Evolutionary conservation across 2,113 vertebrate genomes (phyloP), one percentile per base, ranked within the genome.

Genomic region (Pantherophis guttatus): DNA sequence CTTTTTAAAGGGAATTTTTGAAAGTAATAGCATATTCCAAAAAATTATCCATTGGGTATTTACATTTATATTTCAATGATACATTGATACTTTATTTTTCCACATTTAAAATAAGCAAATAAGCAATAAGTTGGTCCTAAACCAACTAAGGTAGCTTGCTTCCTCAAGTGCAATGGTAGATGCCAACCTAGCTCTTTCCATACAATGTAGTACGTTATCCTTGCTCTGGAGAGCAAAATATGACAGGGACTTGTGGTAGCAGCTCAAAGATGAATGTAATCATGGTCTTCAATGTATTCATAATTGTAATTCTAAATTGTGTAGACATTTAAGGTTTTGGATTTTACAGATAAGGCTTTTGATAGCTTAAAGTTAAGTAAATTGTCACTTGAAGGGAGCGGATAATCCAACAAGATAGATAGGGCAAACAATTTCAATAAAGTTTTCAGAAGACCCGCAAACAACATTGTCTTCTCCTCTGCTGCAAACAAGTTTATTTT

Each of bases 361-460:
- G 48, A 65, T 53, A 90, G 44, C 8, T 62, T 81, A 81, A 19
- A 44, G 3, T 21, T 81, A 81, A 81, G 10, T 88, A 8, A 85
- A 59, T 3, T 65, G 8, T 86, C 62, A 26, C 1, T 87, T 93
- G 85, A 50, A 96, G 39, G 13, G 57, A 94, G 96, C 95, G 17
- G 58, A 92, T 29, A 95, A 8, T 29, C 91, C 92, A 88, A 52
- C 92, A 50, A 88, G 62, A 23, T 50, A 23, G 75, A 1, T 26
- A 90, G 91, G 93, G 92, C 55, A 39, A 92, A 88, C 86, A 65
- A 86, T 91, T 53, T 87, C 23, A 55, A 91, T 93, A 89, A 91
- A 26, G 90, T 89, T 87, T 23, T 70, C 12, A 24, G 23, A 89
- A 91, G 26, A 57, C 55, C 90, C 93, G 92, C 24, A 96, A 86